A percentile compares a stretch with the other conserved stretches of the same genome.
Evolutionary conservation across 2,888 invertebrate species (phyloP).

Genomic region (Idaea dimidiata): DNA sequence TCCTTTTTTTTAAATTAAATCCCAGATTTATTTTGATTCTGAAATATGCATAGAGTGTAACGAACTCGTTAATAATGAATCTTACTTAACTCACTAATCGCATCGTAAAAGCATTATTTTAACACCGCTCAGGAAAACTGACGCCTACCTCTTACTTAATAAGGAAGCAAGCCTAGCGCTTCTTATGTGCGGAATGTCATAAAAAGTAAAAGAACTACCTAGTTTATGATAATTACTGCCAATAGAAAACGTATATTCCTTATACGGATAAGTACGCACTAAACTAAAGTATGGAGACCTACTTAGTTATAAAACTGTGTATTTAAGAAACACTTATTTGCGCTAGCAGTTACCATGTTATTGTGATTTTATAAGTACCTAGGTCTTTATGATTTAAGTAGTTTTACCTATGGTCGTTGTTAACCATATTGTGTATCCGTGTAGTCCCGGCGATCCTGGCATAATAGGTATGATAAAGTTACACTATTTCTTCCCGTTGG

Average conservation of each 20-base stretch:
- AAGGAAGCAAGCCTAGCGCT: background rate
- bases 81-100: background rate
- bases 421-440: too few relatives aligned
- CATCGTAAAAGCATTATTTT: background rate
- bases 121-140: background rate
- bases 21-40: too few relatives aligned
- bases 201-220: background rate
- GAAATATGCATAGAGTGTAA: background rate
- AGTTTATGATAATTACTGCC: background rate
- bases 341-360: conserved; percentile 1
- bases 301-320: background rate
- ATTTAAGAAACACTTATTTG: background rate
- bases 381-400: conserved; percentile 1
- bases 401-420: background rate
- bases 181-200: background rate
- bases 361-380: background rate
- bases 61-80: background rate
- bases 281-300: background rate
- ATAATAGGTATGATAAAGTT: too few relatives aligned
- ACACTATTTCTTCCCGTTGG: too few relatives aligned
- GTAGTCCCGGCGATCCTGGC: too few relatives aligned
- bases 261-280: background rate
- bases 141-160: background rate
- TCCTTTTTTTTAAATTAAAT: too few relatives aligned
- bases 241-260: conserved; percentile 1